Evolutionary conservation across 2,888 invertebrate species (phyloP), one percentile per base, ranked within the genome.

Genomic region (Chironomus tentans): DNA sequence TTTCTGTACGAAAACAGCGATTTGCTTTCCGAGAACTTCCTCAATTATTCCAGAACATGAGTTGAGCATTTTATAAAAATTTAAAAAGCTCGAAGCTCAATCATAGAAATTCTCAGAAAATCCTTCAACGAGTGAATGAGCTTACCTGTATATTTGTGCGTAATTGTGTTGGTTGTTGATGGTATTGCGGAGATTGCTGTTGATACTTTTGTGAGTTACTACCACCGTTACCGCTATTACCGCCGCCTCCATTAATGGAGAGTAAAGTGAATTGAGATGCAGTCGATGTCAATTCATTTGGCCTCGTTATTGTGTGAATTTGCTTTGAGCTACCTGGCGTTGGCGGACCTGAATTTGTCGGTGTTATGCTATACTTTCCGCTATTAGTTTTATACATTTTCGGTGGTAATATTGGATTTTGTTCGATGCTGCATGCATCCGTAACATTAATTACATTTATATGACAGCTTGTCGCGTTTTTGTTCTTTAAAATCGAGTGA

Each of bases 351-450:
- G 72, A 72, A n/a, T 50, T 48, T 10, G 70, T 48, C 21, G 69
- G 50, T 28, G 75, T 69, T 56, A 21, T 75, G 50, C 70, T 50
- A 24, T 61, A 71, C n/a, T 48, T 75, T 12, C 22, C 21, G 5
- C 70, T 78, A 79, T 82, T 81, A 79, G 82, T 79, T 80, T 84
- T 84, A 79, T 84, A 82, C 79, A 84, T 81, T 82, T 84, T 84
- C 80, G 84, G 84, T 81, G 84, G 84, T 81, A 84, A 81, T 77
- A 81, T 82, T 78, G 82, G 82, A 79, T 82, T 81, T 15, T 61
- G 73, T 22, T 73, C 73, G 4, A 50, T 38, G 10, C 12, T 56
- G 56, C 56, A 56, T 10, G 21, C 65, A 18, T 56, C 46, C 15
- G 70, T 72, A 46, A 77, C 47, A 47, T 61, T 77, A 50, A 70